Conservation (phyloP, 2,888 invertebrate species). For the Sphaerophoria taeniata region DNA sequence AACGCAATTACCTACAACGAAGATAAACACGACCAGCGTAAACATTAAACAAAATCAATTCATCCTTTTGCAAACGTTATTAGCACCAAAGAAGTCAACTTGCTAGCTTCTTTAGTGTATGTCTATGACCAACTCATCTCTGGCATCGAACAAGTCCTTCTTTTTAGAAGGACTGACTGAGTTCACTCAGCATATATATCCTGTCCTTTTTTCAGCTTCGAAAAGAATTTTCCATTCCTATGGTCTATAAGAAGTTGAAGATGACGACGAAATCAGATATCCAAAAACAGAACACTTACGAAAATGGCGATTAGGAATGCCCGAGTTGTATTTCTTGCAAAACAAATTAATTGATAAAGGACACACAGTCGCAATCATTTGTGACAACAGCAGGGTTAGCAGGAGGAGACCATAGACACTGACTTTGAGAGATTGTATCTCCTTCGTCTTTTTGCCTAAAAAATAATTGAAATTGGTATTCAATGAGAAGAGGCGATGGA, state of each 20-base stretch:
- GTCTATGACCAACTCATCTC: constrained; percentile 58
- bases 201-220: constrained; percentile 48
- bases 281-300: constrained; percentile 73
- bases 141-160: constrained; percentile 66
- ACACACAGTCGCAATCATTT: constrained; percentile 75
- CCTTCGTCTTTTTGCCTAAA: constrained; percentile 62
- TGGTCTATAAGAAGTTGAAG: constrained; percentile 26
- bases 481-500: constrained; percentile 63
- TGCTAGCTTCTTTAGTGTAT: neutral
- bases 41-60: constrained; percentile 74
- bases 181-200: constrained; percentile 72
- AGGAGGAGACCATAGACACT: constrained; percentile 1
- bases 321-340: constrained; percentile 75
- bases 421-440: constrained; percentile 57
- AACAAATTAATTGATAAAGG: constrained; percentile 76
- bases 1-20: constrained; percentile 43
- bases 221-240: constrained; percentile 62
- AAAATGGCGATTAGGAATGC: constrained; percentile 76
- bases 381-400: constrained; percentile 52
- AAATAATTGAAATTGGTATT: constrained; percentile 75
- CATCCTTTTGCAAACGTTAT: constrained; percentile 73
- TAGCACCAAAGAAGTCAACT: constrained; percentile 62
- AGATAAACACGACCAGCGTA: constrained; percentile 72
- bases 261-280: constrained; percentile 70
- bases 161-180: no score